phyloP scores from a whole-genome alignment of 2,888 invertebrate genomes.

The Crepidodera aurea region DNA sequence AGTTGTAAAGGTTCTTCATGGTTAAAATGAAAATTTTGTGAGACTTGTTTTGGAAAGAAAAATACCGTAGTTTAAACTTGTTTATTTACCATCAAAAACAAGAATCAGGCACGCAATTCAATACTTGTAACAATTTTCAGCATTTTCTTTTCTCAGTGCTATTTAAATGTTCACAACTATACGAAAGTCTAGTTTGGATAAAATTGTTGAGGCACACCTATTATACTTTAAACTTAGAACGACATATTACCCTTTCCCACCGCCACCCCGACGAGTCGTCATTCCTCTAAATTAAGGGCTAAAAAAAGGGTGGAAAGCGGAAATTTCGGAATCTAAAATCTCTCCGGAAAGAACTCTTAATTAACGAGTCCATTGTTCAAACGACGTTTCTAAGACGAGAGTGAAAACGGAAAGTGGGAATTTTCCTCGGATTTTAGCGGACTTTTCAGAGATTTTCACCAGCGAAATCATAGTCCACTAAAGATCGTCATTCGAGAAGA shows the following conservation, averaged over 20 bases:
- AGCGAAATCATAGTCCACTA: conserved; percentile 13
- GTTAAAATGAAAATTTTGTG: too few species aligned
- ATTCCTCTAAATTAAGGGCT: conserved; percentile 13
- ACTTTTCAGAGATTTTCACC: conserved; percentile 19
- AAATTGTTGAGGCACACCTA: too few species aligned
- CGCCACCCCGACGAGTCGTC: conserved; percentile 9
- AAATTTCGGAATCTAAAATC: conserved; percentile 33
- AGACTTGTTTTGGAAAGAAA: too few species aligned
- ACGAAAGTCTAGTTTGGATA: too few species aligned
- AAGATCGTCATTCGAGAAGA: conserved; percentile 10
- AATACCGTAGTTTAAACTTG: too few species aligned
- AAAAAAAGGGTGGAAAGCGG: conserved; percentile 17
- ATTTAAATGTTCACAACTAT: too few species aligned
- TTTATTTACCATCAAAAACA: too few species aligned
- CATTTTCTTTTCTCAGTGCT: too few species aligned
- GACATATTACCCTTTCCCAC: conserved; percentile 2
- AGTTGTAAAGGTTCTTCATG: too few species aligned
- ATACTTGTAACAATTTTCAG: too few species aligned
- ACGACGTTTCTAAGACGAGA: conserved; percentile 61
- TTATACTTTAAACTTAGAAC: too few species aligned
- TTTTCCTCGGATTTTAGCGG: conserved; percentile 13
- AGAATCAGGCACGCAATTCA: too few species aligned
- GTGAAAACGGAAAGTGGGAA: conserved; percentile 34
- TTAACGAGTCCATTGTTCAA: conserved; percentile 80
- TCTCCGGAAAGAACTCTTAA: conserved; percentile 75